Conservation (phyloP, 2,888 invertebrate genomes). For the Bibio marci region DNA sequence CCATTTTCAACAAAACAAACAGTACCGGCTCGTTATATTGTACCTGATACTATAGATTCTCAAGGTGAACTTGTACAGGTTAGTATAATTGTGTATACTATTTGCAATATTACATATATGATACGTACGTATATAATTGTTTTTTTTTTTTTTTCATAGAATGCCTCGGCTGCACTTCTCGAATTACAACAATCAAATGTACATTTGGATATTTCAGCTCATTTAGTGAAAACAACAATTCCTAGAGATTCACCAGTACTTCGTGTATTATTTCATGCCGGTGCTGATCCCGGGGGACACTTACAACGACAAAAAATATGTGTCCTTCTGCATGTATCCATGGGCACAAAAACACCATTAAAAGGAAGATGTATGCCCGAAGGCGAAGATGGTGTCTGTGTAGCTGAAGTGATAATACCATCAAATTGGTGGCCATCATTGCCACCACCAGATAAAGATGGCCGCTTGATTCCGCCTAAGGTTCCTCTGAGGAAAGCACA, state of each 20-base stretch:
- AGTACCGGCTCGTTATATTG: conserved; percentile 72
- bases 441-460: conserved; percentile 43
- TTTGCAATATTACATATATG: too few relatives aligned
- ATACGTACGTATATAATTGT: too few relatives aligned
- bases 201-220: conserved; percentile 82
- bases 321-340: conserved; percentile 59
- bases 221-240: conserved; percentile 73
- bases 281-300: conserved; percentile 66
- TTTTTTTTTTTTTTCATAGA: conserved; percentile 25
- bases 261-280: conserved; percentile 82
- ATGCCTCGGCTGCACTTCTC: conserved; percentile 36
- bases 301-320: conserved; percentile 64
- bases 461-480: conserved; percentile 35
- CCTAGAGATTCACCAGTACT: conserved; percentile 82
- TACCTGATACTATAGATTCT: conserved; percentile 64
- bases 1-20: conserved; percentile 92
- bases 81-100: too few relatives aligned
- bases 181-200: conserved; percentile 41
- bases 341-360: conserved; percentile 41
- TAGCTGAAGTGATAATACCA: conserved; percentile 76
- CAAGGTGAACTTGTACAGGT: conserved; percentile 21
- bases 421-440: conserved; percentile 81
- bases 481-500: conserved; percentile 59
- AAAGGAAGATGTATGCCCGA: conserved; percentile 88
- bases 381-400: conserved; percentile 81